Evolutionary conservation across 1,140 invertebrate genomes (phyloP), one percentile per base, ranked within the genome.

Genomic region (Tetragnatha versicolor): DNA sequence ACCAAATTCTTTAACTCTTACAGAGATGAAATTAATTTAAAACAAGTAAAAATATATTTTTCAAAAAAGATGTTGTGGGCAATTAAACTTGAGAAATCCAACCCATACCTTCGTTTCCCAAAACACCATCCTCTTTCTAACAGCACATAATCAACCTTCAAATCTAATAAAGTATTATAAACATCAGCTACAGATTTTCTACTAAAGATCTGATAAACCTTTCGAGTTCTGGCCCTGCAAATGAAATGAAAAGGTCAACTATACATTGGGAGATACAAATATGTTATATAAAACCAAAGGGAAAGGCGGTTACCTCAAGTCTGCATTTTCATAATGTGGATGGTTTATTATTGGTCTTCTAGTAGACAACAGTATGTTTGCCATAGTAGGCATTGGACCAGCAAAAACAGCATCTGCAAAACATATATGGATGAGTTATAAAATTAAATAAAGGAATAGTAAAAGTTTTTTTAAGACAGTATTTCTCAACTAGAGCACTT

Each of bases 381-480:
- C 92, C 90, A 93, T 92, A 4, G 93, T 86, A 4, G 93, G 91
- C 93, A 95, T 94, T 76, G 93, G 91, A 29, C 93, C 93, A 81
- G 92, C 93, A 88, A 95, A 94, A 25, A 91, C 91, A 27, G 90
- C 90, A 83, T 88, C 88, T 88, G 39, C 39, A 82, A 77, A 49
- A 14, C 81, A 7, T 9, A 42, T 42, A 84, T 86, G 2, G 85
- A 83, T 42, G 25, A 51, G 31, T 31, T 35, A 76, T 78, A 9
- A 37, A 35, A 53, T 20, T 20, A 45, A 25, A 65, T 22, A 27
- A 7, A 39, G 12, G 14, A 31, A 61, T 42, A 42, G n/a, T n/a
- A n/a, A n/a, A n/a, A n/a, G n/a, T n/a, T n/a, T n/a, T n/a, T n/a
- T n/a, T n/a, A n/a, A n/a, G n/a, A n/a, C n/a, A n/a, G n/a, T n/a